Conservation (phyloP, 2,888 invertebrate species). For the Polydrusus pterygomalis region DNA sequence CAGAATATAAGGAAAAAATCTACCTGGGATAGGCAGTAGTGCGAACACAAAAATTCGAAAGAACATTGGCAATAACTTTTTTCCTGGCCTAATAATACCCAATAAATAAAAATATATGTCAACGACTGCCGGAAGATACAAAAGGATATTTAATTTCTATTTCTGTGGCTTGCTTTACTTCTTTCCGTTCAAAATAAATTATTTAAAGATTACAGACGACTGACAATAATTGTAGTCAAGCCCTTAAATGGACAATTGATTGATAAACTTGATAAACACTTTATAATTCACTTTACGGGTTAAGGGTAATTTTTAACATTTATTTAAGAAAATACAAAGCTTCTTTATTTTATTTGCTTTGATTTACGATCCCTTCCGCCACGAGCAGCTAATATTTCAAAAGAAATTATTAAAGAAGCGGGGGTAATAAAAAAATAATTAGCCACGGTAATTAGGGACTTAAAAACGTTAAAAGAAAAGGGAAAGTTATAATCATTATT, state of each 20-base stretch:
- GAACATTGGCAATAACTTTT: neutral
- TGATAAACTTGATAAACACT: too few species aligned
- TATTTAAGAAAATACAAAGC: too few species aligned
- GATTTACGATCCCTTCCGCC: too few species aligned
- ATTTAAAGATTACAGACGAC: neutral
- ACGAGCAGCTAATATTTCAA: neutral
- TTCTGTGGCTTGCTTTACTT: constrained; percentile 1
- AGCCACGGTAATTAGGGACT: neutral
- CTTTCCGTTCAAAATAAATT: neutral
- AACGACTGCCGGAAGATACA: neutral
- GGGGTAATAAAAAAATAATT: constrained; percentile 5
- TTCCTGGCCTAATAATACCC: neutral
- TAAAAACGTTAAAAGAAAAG: neutral
- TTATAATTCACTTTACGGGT: too few species aligned
- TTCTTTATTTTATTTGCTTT: too few species aligned
- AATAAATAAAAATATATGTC: constrained; percentile 15
- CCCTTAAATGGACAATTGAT: neutral
- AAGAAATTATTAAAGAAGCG: neutral
- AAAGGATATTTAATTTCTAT: constrained; percentile 10
- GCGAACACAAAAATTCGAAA: neutral
- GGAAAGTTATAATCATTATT: constrained; percentile 1
- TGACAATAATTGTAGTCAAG: neutral
- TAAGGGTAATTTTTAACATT: too few species aligned
- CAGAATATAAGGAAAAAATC: too few species aligned
- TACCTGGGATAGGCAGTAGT: neutral